Percentiles rank a stretch among this genome's conserved stretches.
These are phyloP conservation scores for Chironomus tentans DNA, from an alignment of 2,888 invertebrate species.

Conservation along the genomic window DNA sequence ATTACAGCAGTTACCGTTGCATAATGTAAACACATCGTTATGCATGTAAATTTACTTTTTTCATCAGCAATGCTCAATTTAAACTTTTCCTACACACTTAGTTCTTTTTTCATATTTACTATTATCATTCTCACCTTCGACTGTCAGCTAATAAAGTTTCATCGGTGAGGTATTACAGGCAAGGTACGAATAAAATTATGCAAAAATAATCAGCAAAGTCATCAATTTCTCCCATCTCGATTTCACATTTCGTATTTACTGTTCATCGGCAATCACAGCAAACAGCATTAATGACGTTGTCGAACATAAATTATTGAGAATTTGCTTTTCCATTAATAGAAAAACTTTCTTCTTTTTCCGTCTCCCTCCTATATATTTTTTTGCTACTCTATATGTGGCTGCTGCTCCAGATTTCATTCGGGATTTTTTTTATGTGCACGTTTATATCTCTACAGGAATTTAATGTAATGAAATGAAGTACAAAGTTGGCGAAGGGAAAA, in stretches of 20 bases:
- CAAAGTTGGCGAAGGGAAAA: not conserved
- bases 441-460: not conserved
- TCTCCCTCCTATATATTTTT: too few species aligned
- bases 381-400: too few species aligned
- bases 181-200: too few species aligned
- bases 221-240: not conserved
- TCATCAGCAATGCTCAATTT: too few species aligned
- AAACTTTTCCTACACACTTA: too few species aligned
- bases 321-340: conserved; percentile 13
- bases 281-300: not conserved
- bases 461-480: not conserved
- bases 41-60: too few species aligned
- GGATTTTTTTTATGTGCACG: not conserved
- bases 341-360: conserved; percentile 1
- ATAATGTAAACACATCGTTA: too few species aligned
- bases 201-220: not conserved
- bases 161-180: too few species aligned
- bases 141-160: too few species aligned
- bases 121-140: too few species aligned
- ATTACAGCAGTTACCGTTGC: too few species aligned
- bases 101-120: too few species aligned
- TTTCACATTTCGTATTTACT: not conserved
- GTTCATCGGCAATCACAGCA: not conserved
- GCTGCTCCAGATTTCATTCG: conserved; percentile 5
- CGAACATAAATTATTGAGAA: conserved; percentile 7